Evolutionary conservation across 2,113 vertebrate species (phyloP), one percentile per base, ranked within the genome.

Genomic region (Puffinus mauretanicus): DNA sequence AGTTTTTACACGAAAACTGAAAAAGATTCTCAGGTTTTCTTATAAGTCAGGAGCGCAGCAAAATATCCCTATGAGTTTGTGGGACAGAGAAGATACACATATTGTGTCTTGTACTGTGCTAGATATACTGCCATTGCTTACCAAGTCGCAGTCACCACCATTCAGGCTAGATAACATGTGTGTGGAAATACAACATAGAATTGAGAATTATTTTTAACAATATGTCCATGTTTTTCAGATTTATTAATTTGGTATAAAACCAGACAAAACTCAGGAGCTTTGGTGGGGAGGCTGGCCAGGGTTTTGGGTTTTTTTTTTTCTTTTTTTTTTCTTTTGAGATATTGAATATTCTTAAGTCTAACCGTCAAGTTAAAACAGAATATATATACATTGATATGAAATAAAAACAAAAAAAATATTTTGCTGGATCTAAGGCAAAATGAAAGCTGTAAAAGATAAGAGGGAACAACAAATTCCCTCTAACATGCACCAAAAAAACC

Each of bases 211-310:
- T 34, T 38, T 65, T 49, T 42, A 46, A 25, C 1, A 79, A 34
- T 16, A 46, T 20, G 9, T 11, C 22, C 6, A 6, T 42, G 16
- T 52, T 26, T 83, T 82, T 69, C 22, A 71, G 54, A 61, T 60
- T 6, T 76, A 55, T 55, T 81, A 47, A 49, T 42, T 42, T 82
- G 3, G 6, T 64, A 52, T 27, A 46, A 91, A 90, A 58, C 0
- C 12, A 80, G 14, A 27, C 4, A 65, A 77, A 88, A 38, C 9
- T 64, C 9, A 2, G 5, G 46, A 72, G 12, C 57, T 92, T 64
- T 55, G 4, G 2, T 22, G 6, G 16, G 13, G 29, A 64, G 3
- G 4, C 4, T 51, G 22, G 2, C 4, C 55, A 24, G 6, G 3
- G 51, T 7, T 67, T 80, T 61, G 16, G 8, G 5, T 17, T 21